These are phyloP conservation scores for Motacilla tschutschensis DNA, from an alignment of 2,113 vertebrate genomes.

Conservation along the genomic window DNA sequence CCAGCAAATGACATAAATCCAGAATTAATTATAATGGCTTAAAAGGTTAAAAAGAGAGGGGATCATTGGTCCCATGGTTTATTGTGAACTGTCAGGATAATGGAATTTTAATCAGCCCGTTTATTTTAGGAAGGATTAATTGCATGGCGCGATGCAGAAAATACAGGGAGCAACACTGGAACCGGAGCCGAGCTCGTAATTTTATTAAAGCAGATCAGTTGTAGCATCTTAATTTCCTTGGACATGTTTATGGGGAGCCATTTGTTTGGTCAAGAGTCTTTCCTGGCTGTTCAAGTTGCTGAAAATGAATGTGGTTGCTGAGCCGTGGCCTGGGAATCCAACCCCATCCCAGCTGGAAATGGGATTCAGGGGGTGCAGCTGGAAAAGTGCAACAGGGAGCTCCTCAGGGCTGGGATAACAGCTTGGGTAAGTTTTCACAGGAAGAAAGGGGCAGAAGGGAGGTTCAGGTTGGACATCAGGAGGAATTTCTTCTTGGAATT, in stretches of 20 bases:
- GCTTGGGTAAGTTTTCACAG: background rate
- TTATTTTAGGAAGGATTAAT: constrained; percentile 79
- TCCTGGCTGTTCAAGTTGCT: constrained; percentile 28
- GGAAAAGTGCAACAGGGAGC: background rate
- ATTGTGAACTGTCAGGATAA: constrained; percentile 73
- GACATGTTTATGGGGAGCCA: constrained; percentile 63
- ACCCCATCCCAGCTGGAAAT: background rate
- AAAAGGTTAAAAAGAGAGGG: constrained; percentile 65
- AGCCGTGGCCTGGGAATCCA: background rate
- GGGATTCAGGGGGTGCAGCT: background rate
- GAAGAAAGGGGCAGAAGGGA: background rate
- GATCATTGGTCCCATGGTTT: constrained; percentile 59
- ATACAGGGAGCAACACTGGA: constrained; percentile 19
- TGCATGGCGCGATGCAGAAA: constrained; percentile 64
- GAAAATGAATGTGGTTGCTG: background rate
- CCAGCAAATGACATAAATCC: constrained; percentile 78
- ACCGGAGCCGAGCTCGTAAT: constrained; percentile 37
- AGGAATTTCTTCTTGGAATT: background rate
- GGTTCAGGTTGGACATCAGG: background rate
- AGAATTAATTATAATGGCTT: constrained; percentile 74
- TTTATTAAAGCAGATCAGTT: constrained; percentile 64
- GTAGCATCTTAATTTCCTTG: constrained; percentile 68
- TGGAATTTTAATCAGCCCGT: constrained; percentile 74
- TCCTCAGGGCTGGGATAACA: background rate
- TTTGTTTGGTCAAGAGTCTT: constrained; percentile 49